phyloP scores from a whole-genome alignment of 2,797 vertebrate genomes.

The Myotis pilosus region DNA sequence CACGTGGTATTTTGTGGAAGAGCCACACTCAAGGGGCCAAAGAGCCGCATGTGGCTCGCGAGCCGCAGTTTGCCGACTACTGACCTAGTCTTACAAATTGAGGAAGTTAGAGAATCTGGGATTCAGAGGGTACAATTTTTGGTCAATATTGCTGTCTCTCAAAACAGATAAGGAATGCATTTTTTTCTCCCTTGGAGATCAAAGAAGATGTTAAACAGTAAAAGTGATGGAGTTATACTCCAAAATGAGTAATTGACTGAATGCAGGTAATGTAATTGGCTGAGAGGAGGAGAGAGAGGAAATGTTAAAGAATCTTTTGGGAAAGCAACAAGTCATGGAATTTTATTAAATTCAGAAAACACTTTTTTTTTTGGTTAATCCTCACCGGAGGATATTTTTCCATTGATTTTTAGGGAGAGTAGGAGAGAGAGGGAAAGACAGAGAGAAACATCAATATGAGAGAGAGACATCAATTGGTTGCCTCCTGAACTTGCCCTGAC shows the following conservation, averaged over 20 bases:
- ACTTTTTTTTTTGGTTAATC: neutral
- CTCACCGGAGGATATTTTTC: neutral
- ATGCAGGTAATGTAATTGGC: neutral
- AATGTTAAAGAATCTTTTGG: neutral
- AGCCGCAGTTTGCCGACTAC: no score
- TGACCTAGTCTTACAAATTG: neutral
- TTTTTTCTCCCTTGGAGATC: neutral
- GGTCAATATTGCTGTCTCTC: neutral
- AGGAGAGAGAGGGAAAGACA: neutral
- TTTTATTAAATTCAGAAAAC: neutral
- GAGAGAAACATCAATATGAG: neutral
- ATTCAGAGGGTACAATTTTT: neutral
- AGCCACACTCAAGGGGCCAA: no score
- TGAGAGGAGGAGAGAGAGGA: neutral
- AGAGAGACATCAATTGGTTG: neutral
- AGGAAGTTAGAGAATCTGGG: neutral
- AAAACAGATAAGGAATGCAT: neutral
- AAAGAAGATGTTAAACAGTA: slow-evolving; percentile 6
- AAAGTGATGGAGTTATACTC: neutral
- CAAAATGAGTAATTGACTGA: neutral
- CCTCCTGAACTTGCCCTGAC: neutral
- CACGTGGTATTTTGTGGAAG: no score
- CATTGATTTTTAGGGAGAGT: neutral
- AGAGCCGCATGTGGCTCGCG: no score
- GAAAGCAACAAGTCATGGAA: neutral